Percentiles rank a stretch among this genome's conserved stretches.
These are phyloP conservation scores for Eristalis pertinax DNA, from an alignment of 2,888 invertebrate species.

Conservation along the genomic window DNA sequence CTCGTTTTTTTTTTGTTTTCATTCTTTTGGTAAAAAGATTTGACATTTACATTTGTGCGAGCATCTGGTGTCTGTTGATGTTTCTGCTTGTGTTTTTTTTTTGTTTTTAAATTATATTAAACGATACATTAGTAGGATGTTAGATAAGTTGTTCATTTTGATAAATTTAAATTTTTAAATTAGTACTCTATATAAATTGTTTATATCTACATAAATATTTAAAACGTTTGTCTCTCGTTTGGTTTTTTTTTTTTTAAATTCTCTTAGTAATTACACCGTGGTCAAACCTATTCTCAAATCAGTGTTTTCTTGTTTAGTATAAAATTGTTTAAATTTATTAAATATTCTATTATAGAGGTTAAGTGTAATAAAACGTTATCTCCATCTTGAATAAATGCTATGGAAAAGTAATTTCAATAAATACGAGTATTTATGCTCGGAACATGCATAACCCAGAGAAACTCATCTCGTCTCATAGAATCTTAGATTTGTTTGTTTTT, in stretches of 20 bases:
- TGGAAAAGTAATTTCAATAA: slow-evolving; percentile 20
- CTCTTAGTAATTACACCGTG: slow-evolving; percentile 40
- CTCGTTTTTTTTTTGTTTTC: neutral
- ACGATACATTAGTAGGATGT: neutral
- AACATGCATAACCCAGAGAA: neutral
- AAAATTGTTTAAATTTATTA: slow-evolving; percentile 59
- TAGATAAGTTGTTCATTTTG: neutral
- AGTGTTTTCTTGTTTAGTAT: slow-evolving; percentile 45
- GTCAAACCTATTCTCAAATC: slow-evolving; percentile 40
- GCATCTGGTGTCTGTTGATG: slow-evolving; percentile 27
- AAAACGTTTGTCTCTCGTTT: slow-evolving; percentile 8
- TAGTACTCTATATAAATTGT: slow-evolving; percentile 21
- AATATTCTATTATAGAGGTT: slow-evolving; percentile 43
- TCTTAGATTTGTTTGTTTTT: neutral
- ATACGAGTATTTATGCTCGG: neutral
- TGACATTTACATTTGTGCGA: slow-evolving; percentile 61
- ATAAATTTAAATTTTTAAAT: neutral
- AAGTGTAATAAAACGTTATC: slow-evolving; percentile 41
- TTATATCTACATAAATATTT: slow-evolving; percentile 56
- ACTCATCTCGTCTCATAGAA: neutral
- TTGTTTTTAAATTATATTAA: slow-evolving; percentile 22
- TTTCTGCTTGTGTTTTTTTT: neutral
- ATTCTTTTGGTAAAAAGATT: slow-evolving; percentile 15
- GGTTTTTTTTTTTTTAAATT: slow-evolving; percentile 25
- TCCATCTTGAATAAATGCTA: slow-evolving; percentile 23